Conservation (phyloP, 2,797 vertebrate genomes). For the Anisognathus igniventris region DNA sequence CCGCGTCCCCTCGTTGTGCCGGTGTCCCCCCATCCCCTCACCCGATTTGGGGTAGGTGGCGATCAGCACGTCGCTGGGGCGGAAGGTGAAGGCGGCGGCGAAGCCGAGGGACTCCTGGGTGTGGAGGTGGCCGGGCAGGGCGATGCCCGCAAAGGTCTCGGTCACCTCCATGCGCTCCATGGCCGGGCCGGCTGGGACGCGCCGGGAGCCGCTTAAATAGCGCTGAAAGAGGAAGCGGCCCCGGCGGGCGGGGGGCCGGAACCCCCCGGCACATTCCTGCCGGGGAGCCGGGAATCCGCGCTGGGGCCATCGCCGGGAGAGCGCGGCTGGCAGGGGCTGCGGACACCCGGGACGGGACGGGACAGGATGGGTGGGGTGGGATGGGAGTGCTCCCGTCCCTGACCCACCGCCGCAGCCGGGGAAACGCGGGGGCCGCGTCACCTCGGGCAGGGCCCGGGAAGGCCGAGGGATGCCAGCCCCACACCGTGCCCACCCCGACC, state of each 20-base stretch:
- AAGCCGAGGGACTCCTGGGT: slow-evolving; percentile 77
- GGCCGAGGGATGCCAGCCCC: background rate
- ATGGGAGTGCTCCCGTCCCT: background rate
- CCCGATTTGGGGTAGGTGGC: slow-evolving; percentile 88
- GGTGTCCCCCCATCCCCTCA: slow-evolving; percentile 38
- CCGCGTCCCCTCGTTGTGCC: background rate
- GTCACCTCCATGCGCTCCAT: slow-evolving; percentile 78
- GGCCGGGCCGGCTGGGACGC: background rate
- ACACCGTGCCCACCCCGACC: fast-evolving
- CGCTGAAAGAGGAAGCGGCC: slow-evolving; percentile 32
- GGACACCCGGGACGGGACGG: background rate
- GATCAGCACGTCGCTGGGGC: slow-evolving; percentile 79
- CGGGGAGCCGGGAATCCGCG: background rate
- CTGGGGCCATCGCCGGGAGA: slow-evolving; percentile 22
- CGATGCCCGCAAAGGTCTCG: slow-evolving; percentile 75
- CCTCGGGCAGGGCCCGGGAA: background rate
- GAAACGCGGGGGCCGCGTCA: fast-evolving
- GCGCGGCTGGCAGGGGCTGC: background rate
- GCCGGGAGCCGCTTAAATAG: slow-evolving; percentile 5
- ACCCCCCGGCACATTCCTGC: background rate
- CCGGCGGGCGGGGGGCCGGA: background rate
- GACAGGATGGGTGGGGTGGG: background rate
- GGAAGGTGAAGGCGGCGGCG: slow-evolving; percentile 77
- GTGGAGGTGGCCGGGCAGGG: slow-evolving; percentile 81
- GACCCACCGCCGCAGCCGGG: fast-evolving